A percentile compares a stretch with the other conserved stretches of the same genome.
These are phyloP conservation scores for Zoanthus gigantus DNA, from an alignment of 92 coral and sea anemone genomes.

Conservation along the genomic window DNA sequence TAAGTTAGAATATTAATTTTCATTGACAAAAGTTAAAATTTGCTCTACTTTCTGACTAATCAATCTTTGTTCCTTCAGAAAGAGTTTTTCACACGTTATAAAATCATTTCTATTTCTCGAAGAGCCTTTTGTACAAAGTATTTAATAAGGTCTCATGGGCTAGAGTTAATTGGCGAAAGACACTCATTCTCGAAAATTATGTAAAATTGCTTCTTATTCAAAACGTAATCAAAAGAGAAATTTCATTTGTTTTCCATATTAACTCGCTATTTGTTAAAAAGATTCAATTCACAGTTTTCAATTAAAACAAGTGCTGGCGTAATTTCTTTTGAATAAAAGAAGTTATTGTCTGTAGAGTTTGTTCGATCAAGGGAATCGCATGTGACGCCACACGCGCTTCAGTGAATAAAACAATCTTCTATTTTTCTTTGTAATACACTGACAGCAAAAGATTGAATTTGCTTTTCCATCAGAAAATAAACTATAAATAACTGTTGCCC, in stretches of 20 bases:
- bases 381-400: slow-evolving; percentile 12
- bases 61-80: background rate
- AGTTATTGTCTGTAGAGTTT: slow-evolving; percentile 17
- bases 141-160: slow-evolving; percentile 15
- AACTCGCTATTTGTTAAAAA: slow-evolving; percentile 40
- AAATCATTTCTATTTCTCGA: background rate
- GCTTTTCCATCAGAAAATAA: slow-evolving; percentile 47
- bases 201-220: slow-evolving; percentile 41
- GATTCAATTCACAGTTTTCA: slow-evolving; percentile 43
- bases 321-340: slow-evolving; percentile 37
- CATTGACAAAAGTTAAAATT: background rate
- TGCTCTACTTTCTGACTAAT: background rate
- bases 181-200: slow-evolving; percentile 37
- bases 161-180: slow-evolving; percentile 36
- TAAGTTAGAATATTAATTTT: background rate
- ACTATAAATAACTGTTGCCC: slow-evolving; percentile 30
- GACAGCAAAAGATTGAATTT: slow-evolving; percentile 18
- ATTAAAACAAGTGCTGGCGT: slow-evolving; percentile 33
- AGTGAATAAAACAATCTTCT: slow-evolving; percentile 21
- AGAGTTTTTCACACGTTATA: slow-evolving; percentile 2
- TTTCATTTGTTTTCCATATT: slow-evolving; percentile 36
- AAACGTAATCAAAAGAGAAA: slow-evolving; percentile 39
- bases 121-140: slow-evolving; percentile 20
- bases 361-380: background rate
- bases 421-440: slow-evolving; percentile 26